Evolutionary conservation across 2,113 vertebrate genomes (phyloP).

Genomic region (Chionomys nivalis): DNA sequence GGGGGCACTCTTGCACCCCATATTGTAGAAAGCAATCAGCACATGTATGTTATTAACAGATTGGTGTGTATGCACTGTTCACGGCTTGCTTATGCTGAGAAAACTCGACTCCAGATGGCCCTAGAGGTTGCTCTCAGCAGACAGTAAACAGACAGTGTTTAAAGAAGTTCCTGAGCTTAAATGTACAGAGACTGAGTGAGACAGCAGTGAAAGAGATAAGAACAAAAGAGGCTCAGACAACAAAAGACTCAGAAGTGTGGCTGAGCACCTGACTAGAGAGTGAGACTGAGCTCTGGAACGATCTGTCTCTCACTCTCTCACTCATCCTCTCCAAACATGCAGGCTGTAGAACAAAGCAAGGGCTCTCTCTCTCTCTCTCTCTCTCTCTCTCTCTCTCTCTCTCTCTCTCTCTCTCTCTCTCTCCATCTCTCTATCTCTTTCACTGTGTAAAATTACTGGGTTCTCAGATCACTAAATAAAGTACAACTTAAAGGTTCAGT

Average conservation of each 20-base stretch:
- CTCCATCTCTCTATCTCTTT: no score
- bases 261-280: background rate
- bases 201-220: no score
- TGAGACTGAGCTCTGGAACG: no score
- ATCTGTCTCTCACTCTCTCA: fast-evolving
- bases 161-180: background rate
- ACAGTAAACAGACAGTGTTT: background rate
- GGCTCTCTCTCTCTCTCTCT: background rate
- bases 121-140: background rate
- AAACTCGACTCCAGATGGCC: background rate
- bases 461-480: background rate
- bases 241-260: background rate
- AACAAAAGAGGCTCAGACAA: background rate
- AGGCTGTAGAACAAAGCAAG: background rate
- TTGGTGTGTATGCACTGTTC: background rate
- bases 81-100: background rate
- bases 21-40: background rate
- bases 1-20: background rate
- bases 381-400: background rate
- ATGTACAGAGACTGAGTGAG: background rate
- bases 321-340: background rate
- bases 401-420: background rate
- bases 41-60: background rate
- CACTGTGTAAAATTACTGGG: background rate
- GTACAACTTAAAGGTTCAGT: background rate